These are phyloP conservation scores for Alcis repandata DNA, from an alignment of 2,888 invertebrate species.

Conservation along the genomic window DNA sequence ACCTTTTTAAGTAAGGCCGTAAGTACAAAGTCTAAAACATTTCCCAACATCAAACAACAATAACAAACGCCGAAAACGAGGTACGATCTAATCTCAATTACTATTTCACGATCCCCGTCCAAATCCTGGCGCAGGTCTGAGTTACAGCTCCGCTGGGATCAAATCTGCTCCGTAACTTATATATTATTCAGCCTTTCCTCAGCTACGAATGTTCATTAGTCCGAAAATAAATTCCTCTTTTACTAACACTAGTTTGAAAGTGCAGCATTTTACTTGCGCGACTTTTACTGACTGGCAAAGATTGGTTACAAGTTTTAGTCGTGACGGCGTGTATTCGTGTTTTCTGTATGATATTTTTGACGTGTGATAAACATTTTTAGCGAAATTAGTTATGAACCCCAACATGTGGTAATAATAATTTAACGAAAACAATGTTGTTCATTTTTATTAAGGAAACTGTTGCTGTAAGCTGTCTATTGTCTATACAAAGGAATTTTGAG, in stretches of 20 bases:
- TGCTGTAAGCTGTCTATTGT: too few relatives aligned
- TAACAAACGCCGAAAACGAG: slow-evolving; percentile 59
- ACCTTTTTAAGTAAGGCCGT: too few relatives aligned
- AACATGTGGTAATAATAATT: too few relatives aligned
- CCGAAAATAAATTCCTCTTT: slow-evolving; percentile 70
- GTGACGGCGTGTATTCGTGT: background rate
- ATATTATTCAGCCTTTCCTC: slow-evolving; percentile 81
- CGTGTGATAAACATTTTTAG: too few relatives aligned
- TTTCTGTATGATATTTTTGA: too few relatives aligned
- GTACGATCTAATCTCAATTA: slow-evolving; percentile 67
- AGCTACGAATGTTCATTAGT: slow-evolving; percentile 82
- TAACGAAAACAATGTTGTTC: too few relatives aligned
- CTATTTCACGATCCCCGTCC: slow-evolving; percentile 64
- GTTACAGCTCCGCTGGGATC: slow-evolving; percentile 70
- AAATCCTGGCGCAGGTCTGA: slow-evolving; percentile 69
- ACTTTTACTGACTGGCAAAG: background rate
- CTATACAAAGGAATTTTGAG: too few relatives aligned
- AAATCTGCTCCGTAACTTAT: slow-evolving; percentile 75
- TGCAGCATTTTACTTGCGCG: background rate
- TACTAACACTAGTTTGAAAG: slow-evolving; percentile 61
- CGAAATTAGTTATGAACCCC: too few relatives aligned
- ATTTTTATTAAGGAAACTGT: too few relatives aligned
- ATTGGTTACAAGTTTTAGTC: background rate
- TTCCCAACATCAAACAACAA: slow-evolving; percentile 36
- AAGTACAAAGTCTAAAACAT: slow-evolving; percentile 9